Evolutionary conservation across 1,140 invertebrate species (phyloP), one percentile per base, ranked within the genome.

Genomic region (Diprion similis): DNA sequence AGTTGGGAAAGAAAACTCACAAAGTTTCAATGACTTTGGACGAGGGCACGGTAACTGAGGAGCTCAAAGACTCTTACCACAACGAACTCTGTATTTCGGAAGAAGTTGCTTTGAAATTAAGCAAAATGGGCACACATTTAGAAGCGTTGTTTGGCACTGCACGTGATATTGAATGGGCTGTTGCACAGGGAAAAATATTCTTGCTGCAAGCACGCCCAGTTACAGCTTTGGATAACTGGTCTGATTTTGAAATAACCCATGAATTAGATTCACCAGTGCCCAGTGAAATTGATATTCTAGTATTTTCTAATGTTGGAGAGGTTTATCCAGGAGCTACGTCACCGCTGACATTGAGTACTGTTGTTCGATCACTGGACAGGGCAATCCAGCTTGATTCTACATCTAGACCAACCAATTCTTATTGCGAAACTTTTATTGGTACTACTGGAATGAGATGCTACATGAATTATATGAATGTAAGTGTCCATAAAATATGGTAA

Each of bases 121-220:
- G 89, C 9, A 79, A 85, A 68, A 84, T 93, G 66, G 93, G 90
- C 0, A 81, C 92, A 11, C 73, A 85, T 11, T 85, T 95, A 66
- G 93, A 95, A 80, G 79, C 89, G 48, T 78, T 90, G 15, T 95
- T 93, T 87, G 91, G 91, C 10, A 87, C 87, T 10, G 89, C 92
- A 0, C 89, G 94, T 78, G 95, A 96, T 83, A 91, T 96, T 51
- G 95, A 96, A 87, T 96, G 92, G 91, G 92, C 92, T 10, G 81
- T 92, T 66, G 78, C 80, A 45, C 83, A 90, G 87, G 86, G 88
- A 45, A 83, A 85, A 10, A 87, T 94, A 72, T 93, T 90, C 81
- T 82, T 94, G 15, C 82, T 94, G n/a, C 92, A 95, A 91, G 91
- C 92, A 7, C 88, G 95, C 51, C 92, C 93, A 2, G 92, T 95